These are phyloP conservation scores for Myiagra hebetior DNA, from an alignment of 2,113 vertebrate genomes.

Conservation along the genomic window DNA sequence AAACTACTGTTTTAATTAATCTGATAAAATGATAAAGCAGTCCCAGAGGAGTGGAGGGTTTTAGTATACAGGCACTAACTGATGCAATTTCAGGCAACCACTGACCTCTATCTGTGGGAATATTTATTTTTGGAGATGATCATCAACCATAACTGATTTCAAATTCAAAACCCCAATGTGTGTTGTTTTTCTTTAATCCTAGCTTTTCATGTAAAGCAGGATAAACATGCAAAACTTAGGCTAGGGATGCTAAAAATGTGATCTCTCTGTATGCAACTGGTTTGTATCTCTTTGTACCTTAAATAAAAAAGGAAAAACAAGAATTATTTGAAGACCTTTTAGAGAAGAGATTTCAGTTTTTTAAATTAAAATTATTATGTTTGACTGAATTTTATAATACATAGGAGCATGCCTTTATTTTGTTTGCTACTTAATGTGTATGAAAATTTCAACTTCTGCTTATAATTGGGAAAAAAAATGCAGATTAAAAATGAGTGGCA, in stretches of 20 bases:
- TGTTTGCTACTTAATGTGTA: not conserved
- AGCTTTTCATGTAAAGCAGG: not conserved
- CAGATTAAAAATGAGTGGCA: not conserved
- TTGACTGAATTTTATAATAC: not conserved
- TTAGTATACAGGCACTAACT: conserved; percentile 61
- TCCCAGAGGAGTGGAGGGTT: conserved; percentile 63
- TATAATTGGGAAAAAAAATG: not conserved
- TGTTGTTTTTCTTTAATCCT: not conserved
- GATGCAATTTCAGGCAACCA: conserved; percentile 81
- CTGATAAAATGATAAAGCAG: conserved; percentile 72
- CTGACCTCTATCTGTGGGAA: conserved; percentile 78
- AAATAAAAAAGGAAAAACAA: not conserved
- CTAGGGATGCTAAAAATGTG: not conserved
- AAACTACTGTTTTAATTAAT: conserved; percentile 59
- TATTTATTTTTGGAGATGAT: conserved; percentile 76
- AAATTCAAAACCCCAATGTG: conserved; percentile 15
- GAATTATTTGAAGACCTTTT: not conserved
- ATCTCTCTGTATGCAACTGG: not conserved
- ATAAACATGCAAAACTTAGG: not conserved
- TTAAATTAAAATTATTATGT: not conserved
- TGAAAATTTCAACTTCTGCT: not conserved
- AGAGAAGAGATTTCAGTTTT: not conserved
- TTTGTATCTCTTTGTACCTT: not conserved
- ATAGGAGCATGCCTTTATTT: not conserved
- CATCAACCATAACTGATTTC: conserved; percentile 26